Conservation (phyloP, 2,113 vertebrate species). For the Suricata suricatta region DNA sequence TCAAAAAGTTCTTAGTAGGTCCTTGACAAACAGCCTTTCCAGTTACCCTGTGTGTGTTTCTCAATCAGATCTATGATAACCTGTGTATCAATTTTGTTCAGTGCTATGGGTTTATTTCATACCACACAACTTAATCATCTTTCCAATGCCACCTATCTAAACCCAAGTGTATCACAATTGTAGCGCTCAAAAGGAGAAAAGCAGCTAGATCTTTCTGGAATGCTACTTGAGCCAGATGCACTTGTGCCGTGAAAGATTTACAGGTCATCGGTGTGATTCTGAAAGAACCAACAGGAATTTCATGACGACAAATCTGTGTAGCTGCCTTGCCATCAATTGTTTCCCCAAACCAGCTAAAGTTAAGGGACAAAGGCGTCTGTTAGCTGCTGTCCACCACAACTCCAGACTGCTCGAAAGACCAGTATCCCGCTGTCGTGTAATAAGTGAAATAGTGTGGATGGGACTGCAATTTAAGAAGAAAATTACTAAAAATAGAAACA, state of each 20-base stretch:
- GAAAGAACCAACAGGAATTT: neutral
- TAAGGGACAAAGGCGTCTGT: neutral
- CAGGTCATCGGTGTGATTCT: neutral
- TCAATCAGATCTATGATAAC: neutral
- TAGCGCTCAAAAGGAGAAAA: neutral
- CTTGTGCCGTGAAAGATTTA: neutral
- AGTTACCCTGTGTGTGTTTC: neutral
- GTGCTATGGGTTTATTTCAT: neutral
- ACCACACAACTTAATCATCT: neutral
- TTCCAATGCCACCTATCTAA: neutral
- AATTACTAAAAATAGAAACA: neutral
- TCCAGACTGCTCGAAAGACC: neutral
- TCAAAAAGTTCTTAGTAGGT: neutral
- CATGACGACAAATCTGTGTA: too few relatives aligned
- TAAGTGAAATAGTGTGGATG: neutral
- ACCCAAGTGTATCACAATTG: rapidly evolving
- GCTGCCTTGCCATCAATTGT: neutral
- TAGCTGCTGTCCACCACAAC: neutral
- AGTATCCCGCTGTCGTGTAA: neutral
- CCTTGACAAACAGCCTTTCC: neutral
- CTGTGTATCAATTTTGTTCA: neutral
- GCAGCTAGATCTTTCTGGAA: neutral
- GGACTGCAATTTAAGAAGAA: neutral
- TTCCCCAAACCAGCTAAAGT: neutral
- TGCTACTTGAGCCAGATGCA: too few relatives aligned